These are phyloP conservation scores for Tridacna gigas DNA, from an alignment of 2,888 invertebrate species.

Conservation along the genomic window DNA sequence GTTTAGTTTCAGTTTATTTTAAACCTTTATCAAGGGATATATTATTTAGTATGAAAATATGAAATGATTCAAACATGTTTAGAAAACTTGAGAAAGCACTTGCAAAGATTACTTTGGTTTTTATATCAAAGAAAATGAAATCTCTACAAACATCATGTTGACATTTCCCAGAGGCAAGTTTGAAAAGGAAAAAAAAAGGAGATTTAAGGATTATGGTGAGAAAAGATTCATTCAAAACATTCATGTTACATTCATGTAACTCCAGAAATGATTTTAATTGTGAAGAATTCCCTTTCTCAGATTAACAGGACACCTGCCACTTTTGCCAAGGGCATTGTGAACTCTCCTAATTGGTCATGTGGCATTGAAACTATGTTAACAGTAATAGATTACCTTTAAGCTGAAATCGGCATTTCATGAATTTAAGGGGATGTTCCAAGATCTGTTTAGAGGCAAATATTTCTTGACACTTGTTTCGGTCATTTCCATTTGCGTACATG, in stretches of 20 bases:
- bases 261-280: conserved; percentile 26
- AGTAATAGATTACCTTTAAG: background rate
- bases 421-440: background rate
- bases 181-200: no score
- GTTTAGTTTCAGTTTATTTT: no score
- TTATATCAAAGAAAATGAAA: no score
- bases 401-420: conserved; percentile 7
- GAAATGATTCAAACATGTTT: no score
- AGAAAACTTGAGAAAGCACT: no score
- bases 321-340: conserved; percentile 20
- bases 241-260: conserved; percentile 7
- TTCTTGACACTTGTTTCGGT: conserved; percentile 28
- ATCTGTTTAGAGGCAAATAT: background rate
- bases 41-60: no score
- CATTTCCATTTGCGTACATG: conserved; percentile 11
- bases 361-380: conserved; percentile 16
- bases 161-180: no score
- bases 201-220: no score
- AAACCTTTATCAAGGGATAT: no score
- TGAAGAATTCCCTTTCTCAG: conserved; percentile 18
- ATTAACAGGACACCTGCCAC: conserved; percentile 21
- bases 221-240: background rate
- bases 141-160: no score
- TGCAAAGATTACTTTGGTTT: no score
- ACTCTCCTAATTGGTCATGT: conserved; percentile 24